Evolutionary conservation across 2,113 vertebrate genomes (phyloP).

Genomic region (Lynx canadensis): DNA sequence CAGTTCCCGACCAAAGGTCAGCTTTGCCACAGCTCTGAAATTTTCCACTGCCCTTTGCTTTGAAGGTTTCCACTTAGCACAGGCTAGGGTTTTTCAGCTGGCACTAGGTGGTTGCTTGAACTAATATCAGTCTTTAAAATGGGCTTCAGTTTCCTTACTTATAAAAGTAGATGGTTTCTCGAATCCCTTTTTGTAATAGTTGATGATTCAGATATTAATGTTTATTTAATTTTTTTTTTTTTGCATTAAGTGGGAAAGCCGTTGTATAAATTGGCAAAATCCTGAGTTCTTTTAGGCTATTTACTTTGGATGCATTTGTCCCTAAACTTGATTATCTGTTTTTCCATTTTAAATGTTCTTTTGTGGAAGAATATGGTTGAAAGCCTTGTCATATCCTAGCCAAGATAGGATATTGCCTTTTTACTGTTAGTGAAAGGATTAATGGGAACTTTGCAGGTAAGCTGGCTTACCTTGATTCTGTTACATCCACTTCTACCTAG

Average conservation of each 20-base stretch:
- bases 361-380: slow-evolving; percentile 58
- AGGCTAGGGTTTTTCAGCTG: slow-evolving; percentile 50
- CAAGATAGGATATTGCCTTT: background rate
- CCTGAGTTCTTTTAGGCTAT: slow-evolving; percentile 75
- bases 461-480: background rate
- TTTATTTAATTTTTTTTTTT: slow-evolving; percentile 39
- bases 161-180: slow-evolving; percentile 32
- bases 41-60: slow-evolving; percentile 57
- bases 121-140: slow-evolving; percentile 35
- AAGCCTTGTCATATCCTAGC: slow-evolving; percentile 60
- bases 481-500: background rate
- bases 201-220: slow-evolving; percentile 66
- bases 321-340: slow-evolving; percentile 61
- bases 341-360: slow-evolving; percentile 76
- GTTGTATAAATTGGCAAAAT: slow-evolving; percentile 80
- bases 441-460: background rate
- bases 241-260: slow-evolving; percentile 69
- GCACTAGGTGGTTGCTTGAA: background rate
- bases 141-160: slow-evolving; percentile 45
- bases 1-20: slow-evolving; percentile 33
- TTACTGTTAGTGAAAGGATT: slow-evolving; percentile 39
- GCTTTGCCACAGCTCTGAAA: slow-evolving; percentile 31
- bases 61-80: slow-evolving; percentile 54
- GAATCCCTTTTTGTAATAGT: slow-evolving; percentile 51
- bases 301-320: slow-evolving; percentile 76